These are phyloP conservation scores for Hemaris fuciformis DNA, from an alignment of 2,888 invertebrate genomes.

Conservation along the genomic window DNA sequence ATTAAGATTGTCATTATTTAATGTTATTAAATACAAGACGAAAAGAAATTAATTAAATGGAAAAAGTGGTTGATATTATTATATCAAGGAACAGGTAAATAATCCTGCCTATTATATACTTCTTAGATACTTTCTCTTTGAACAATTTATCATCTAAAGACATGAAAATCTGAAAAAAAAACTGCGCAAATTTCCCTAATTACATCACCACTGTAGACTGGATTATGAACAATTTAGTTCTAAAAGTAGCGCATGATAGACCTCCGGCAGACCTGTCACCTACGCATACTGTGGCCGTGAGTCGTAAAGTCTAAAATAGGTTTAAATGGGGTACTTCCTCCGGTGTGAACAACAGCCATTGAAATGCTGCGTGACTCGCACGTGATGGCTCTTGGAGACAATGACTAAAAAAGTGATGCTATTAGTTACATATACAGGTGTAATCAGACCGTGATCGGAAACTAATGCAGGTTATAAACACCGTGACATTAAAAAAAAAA, in stretches of 20 bases:
- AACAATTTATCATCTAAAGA: too few species aligned
- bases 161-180: too few species aligned
- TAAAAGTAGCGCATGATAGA: conserved; percentile 13
- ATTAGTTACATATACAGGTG: neutral
- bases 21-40: too few species aligned
- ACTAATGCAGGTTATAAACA: too few species aligned
- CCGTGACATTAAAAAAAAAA: too few species aligned
- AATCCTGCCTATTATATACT: too few species aligned
- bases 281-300: conserved; percentile 38
- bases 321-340: conserved; percentile 60
- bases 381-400: neutral
- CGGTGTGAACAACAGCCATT: conserved; percentile 22
- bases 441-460: too few species aligned
- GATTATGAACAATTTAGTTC: conserved; percentile 8
- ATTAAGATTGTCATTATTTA: too few species aligned
- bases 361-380: conserved; percentile 13
- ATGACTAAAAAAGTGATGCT: neutral
- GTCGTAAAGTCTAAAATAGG: conserved; percentile 53
- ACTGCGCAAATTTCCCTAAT: neutral
- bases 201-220: neutral
- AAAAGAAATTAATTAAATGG: too few species aligned
- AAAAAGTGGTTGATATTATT: too few species aligned
- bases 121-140: too few species aligned
- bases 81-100: too few species aligned
- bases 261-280: conserved; percentile 28